Evolutionary conservation across 2,113 vertebrate species (phyloP).

Genomic region (Balaenoptera acutorostrata): DNA sequence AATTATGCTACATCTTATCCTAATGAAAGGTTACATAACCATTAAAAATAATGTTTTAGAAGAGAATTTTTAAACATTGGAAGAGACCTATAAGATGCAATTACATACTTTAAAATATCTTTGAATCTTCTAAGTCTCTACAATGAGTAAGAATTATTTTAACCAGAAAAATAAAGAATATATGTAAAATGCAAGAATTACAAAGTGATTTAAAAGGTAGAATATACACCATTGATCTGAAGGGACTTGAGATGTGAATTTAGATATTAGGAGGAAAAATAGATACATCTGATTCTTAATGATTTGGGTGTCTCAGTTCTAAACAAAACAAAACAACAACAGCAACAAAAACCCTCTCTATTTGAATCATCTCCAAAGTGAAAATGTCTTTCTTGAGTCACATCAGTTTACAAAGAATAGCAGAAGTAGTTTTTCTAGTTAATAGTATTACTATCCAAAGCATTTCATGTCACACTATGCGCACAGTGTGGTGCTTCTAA

Average conservation of each 20-base stretch:
- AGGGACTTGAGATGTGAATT: not conserved
- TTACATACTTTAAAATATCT: not conserved
- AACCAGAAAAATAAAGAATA: not conserved
- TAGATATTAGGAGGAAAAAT: not conserved
- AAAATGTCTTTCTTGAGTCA: not conserved
- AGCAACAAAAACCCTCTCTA: not conserved
- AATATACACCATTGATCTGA: not conserved
- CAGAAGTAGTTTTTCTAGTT: not conserved
- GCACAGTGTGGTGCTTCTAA: not conserved
- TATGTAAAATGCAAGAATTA: conserved; percentile 15
- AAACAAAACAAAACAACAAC: not conserved
- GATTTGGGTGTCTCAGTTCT: not conserved
- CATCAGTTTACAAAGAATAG: not conserved
- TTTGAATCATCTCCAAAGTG: not conserved
- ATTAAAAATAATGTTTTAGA: conserved; percentile 10
- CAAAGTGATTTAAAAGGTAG: not conserved
- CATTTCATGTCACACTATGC: not conserved
- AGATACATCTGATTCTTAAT: not conserved
- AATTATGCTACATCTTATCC: not conserved
- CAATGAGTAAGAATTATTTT: not conserved
- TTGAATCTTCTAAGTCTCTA: not conserved
- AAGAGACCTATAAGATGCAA: not conserved
- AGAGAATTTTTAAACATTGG: not conserved
- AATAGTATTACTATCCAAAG: not conserved
- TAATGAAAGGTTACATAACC: not conserved